Evolutionary conservation across 2,888 invertebrate species (phyloP).

Genomic region (Rotaria socialis): DNA sequence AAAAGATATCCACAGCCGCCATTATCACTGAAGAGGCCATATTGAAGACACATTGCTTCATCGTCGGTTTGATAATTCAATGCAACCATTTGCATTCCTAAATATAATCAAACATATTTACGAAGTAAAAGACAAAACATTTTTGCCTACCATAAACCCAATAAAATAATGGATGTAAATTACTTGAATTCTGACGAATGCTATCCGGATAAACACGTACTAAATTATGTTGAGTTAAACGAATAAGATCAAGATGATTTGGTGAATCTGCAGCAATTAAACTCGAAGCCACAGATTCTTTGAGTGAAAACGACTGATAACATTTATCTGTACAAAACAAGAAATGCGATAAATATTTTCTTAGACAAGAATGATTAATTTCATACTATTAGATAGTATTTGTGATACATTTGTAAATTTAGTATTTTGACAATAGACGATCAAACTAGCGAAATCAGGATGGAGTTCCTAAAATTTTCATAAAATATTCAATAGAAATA

Average conservation of each 20-base stretch:
- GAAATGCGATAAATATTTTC: no score
- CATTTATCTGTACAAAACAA: background rate
- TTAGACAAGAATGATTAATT: background rate
- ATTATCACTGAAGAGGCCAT: slow-evolving; percentile 65
- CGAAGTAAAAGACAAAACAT: background rate
- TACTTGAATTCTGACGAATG: slow-evolving; percentile 63
- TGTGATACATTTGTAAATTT: background rate
- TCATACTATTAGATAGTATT: background rate
- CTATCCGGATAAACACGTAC: slow-evolving; percentile 63
- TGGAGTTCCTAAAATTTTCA: background rate
- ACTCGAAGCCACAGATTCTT: slow-evolving; percentile 85
- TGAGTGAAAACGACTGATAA: slow-evolving; percentile 82
- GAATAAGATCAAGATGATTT: slow-evolving; percentile 51
- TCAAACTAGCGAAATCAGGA: background rate
- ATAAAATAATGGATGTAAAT: slow-evolving; percentile 63
- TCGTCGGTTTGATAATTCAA: slow-evolving; percentile 66
- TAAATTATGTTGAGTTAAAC: slow-evolving; percentile 37
- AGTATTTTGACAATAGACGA: background rate
- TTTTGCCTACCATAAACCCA: slow-evolving; percentile 65
- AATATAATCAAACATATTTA: slow-evolving; percentile 43
- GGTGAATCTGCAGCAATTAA: slow-evolving; percentile 79
- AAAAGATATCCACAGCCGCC: slow-evolving; percentile 65
- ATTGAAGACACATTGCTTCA: slow-evolving; percentile 65
- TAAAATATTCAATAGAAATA: background rate
- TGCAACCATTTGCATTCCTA: slow-evolving; percentile 60